phyloP scores from a whole-genome alignment of 2,113 vertebrate species.

The Butorides virescens region DNA sequence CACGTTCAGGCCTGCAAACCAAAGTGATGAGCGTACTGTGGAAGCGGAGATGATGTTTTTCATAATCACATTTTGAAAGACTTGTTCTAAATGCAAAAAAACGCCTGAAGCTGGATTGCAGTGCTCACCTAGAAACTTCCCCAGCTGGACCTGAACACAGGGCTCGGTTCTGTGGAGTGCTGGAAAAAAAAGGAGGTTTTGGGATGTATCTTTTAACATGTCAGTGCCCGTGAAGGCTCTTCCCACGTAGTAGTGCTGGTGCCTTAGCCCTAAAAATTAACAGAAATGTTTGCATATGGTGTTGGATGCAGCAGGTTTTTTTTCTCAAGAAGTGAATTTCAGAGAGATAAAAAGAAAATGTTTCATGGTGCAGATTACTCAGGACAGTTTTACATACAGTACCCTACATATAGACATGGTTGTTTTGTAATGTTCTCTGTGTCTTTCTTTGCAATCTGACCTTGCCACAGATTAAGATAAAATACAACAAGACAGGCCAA shows the following conservation, averaged over 20 bases:
- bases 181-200: not conserved
- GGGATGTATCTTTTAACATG: not conserved
- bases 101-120: not conserved
- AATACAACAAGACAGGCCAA: not conserved
- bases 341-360: not conserved
- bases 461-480: not conserved
- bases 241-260: not conserved
- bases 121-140: not conserved
- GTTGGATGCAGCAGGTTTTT: not conserved
- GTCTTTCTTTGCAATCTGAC: not conserved
- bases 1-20: not conserved
- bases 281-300: not conserved
- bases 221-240: not conserved
- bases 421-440: not conserved
- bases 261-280: conserved; percentile 37
- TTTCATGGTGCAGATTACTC: conserved; percentile 24
- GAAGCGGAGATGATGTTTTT: not conserved
- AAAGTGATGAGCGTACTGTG: rapidly evolving
- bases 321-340: conserved; percentile 1
- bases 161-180: rapidly evolving
- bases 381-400: not conserved
- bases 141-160: not conserved
- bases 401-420: not conserved
- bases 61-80: not conserved
- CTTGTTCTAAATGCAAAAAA: not conserved